Conservation (phyloP, 1,140 invertebrate genomes). For the Zaprionus tsacasi region DNA sequence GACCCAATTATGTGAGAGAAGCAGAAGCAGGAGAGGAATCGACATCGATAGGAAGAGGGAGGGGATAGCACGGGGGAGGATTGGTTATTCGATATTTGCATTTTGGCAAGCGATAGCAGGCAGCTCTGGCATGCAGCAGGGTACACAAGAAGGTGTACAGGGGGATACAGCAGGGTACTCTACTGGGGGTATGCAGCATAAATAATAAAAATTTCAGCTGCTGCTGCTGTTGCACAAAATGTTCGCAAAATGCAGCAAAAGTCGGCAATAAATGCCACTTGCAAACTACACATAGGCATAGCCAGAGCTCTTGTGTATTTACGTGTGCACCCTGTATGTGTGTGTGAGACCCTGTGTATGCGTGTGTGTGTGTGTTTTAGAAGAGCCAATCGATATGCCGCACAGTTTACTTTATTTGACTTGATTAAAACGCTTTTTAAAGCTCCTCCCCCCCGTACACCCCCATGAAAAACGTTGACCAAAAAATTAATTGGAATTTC, state of each 20-base stretch:
- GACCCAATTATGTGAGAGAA: conserved; percentile 71
- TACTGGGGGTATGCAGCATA: conserved; percentile 35
- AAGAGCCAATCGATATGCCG: conserved; percentile 30
- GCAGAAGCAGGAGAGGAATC: not conserved
- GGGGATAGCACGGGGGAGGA: not conserved
- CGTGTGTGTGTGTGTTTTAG: conserved; percentile 24
- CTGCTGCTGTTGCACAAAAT: conserved; percentile 46
- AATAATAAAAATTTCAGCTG: conserved; percentile 67
- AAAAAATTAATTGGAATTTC: conserved; percentile 79
- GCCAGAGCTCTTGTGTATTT: not conserved
- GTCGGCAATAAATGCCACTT: conserved; percentile 34
- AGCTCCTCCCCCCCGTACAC: conserved; percentile 44
- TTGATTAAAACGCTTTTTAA: conserved; percentile 76
- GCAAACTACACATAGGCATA: conserved; percentile 16
- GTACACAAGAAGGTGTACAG: not conserved
- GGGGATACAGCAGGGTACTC: not conserved
- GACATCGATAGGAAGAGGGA: not conserved
- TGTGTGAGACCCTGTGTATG: conserved; percentile 2
- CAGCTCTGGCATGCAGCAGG: not conserved
- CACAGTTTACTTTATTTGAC: conserved; percentile 71
- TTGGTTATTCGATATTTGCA: conserved; percentile 66
- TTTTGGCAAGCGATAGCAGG: conserved; percentile 47
- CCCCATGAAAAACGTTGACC: conserved; percentile 58
- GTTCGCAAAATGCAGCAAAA: conserved; percentile 37
- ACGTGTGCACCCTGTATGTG: not conserved